These are phyloP conservation scores for Dysdera silvatica DNA, from an alignment of 1,140 invertebrate species.

Conservation along the genomic window DNA sequence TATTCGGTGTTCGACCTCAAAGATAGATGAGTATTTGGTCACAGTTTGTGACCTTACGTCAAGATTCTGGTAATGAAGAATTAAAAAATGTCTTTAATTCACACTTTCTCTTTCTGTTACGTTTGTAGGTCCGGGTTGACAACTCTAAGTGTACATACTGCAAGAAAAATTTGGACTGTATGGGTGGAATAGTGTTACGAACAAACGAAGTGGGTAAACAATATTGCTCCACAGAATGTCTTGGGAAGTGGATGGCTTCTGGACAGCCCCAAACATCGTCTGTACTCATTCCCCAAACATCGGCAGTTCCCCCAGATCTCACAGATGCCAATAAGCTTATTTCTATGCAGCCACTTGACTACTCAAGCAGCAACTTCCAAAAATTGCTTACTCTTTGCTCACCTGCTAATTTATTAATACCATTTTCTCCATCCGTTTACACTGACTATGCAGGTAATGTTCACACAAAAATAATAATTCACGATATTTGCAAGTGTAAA, in stretches of 20 bases:
- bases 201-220: slow-evolving; percentile 24
- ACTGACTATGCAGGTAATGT: slow-evolving; percentile 23
- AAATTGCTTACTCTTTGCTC: slow-evolving; percentile 26
- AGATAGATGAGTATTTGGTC: too few species aligned
- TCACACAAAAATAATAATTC: too few species aligned
- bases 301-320: background rate
- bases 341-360: background rate
- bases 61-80: too few species aligned
- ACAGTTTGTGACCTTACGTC: too few species aligned
- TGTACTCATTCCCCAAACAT: background rate
- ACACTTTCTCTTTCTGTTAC: too few species aligned
- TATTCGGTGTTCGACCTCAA: too few species aligned
- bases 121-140: too few species aligned
- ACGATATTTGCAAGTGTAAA: too few species aligned
- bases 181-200: slow-evolving; percentile 16
- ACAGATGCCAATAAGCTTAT: background rate
- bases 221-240: slow-evolving; percentile 25
- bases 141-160: slow-evolving; percentile 21
- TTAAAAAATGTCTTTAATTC: too few species aligned
- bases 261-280: slow-evolving; percentile 17
- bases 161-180: slow-evolving; percentile 15
- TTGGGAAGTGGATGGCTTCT: slow-evolving; percentile 15
- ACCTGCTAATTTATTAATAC: slow-evolving; percentile 24
- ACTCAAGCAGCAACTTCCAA: slow-evolving; percentile 19
- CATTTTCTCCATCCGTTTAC: slow-evolving; percentile 19